These are phyloP conservation scores for Cephus cinctus DNA, from an alignment of 1,140 invertebrate species.

Conservation along the genomic window DNA sequence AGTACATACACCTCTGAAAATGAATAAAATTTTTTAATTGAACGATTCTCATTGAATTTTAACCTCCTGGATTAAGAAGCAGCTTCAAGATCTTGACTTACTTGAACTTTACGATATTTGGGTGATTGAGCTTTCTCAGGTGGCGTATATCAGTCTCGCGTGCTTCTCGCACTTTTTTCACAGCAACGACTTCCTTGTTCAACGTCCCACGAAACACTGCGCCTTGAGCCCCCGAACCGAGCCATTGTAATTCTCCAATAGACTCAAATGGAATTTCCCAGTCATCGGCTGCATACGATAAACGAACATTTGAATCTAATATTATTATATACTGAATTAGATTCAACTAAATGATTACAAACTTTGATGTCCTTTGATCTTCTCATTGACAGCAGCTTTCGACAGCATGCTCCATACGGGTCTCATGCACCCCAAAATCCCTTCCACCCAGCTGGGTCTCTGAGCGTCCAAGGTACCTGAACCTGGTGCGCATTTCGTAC, in stretches of 20 bases:
- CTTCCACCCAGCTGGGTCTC: conserved; percentile 73
- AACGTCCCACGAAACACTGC: conserved; percentile 91
- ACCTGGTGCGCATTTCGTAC: conserved; percentile 40
- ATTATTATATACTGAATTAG: too few relatives aligned
- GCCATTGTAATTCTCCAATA: conserved; percentile 88
- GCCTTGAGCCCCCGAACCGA: conserved; percentile 95
- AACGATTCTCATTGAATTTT: too few relatives aligned
- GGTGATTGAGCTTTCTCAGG: conserved; percentile 91
- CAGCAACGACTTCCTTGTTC: conserved; percentile 83
- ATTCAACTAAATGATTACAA: conserved; percentile 20
- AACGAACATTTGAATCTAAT: too few relatives aligned
- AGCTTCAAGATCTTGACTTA: conserved; percentile 48
- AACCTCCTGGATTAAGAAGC: background rate
- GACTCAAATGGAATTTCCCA: conserved; percentile 96
- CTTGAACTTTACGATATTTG: conserved; percentile 95
- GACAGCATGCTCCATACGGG: conserved; percentile 84
- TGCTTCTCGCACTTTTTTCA: conserved; percentile 93
- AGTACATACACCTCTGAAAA: conserved; percentile 84
- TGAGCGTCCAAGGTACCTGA: conserved; percentile 53
- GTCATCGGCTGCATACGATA: conserved; percentile 74
- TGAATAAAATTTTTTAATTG: too few relatives aligned
- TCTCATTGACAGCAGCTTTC: conserved; percentile 70
- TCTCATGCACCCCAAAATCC: conserved; percentile 81
- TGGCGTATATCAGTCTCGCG: conserved; percentile 95
- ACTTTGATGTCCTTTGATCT: conserved; percentile 62